Base-by-base conservation (phyloP, 2,888 invertebrate species). In the Ischnura elegans region DNA sequence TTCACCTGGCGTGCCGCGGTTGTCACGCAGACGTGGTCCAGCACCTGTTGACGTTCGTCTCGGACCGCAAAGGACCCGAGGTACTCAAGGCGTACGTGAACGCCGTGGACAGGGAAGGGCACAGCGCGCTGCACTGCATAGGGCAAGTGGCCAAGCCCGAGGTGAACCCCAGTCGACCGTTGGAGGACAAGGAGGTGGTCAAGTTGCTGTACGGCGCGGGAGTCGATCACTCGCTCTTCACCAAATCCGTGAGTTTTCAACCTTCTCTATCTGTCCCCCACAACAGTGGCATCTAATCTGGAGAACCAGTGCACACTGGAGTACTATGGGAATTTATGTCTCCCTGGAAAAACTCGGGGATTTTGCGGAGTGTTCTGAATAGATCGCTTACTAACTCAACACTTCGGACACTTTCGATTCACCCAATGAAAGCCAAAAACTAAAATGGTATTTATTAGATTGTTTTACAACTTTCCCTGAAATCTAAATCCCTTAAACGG, bases 91-190 rank as follows among this genome's bases (percentile, higher is more conserved):
- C 97, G 51, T 98, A 99, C 95, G 98, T 99, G 43, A 99, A 99
- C 95, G 97, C 98, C 94, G 97, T 98, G 46, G 99, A 98, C 95
- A 98, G 98, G 95, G 98, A 99, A 95, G 99, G 99, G 25, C 99
- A 99, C 94, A 99, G 98, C 93, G 98, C 99, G 19, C 96, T 99
- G 86, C 99, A 99, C 96, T 99, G 98, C 95, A 99, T 99, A 4
- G 99, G 99, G 94, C 98, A 98, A 96, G 98, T 99, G 93, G 97
- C 97, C 61, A 98, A 98, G 95, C 97, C 97, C 94, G 98, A 98
- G 96, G 98, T 98, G 0, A 97, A 96, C 95, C 97, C 96, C 5
- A 98, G 95, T 97, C 97, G 95, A 97, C 98, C 95, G 97, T 98
- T 96, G 96, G 98, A 97, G 94, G 97, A 97, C 94, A 96, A 96